Conservation (phyloP, 2,888 invertebrate genomes). For the Limenitis camilla region DNA sequence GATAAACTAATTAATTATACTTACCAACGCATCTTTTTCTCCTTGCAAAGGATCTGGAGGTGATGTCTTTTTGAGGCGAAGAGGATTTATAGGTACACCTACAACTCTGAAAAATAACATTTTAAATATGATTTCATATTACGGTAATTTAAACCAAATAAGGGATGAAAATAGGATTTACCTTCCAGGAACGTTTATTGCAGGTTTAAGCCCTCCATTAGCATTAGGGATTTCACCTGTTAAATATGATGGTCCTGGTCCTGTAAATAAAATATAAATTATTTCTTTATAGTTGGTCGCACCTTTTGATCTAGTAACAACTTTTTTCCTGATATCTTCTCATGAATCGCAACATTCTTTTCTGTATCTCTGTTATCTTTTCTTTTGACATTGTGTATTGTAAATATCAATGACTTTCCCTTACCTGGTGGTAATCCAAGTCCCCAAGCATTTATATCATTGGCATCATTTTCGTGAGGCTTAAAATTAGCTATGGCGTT, state of each 20-base stretch:
- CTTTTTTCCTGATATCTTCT: no score
- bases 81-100: conserved; percentile 54
- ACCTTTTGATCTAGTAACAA: no score
- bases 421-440: conserved; percentile 70
- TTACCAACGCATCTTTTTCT: conserved; percentile 77
- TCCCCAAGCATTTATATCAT: conserved; percentile 78
- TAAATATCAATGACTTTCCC: no score
- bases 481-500: conserved; percentile 75
- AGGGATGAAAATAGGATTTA: conserved; percentile 3
- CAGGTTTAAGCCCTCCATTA: conserved; percentile 33
- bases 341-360: no score
- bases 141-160: no score
- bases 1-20: conserved; percentile 21
- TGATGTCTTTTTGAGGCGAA: conserved; percentile 47
- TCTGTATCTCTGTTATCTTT: no score
- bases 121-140: not conserved
- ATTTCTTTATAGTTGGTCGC: no score
- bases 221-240: conserved; percentile 29
- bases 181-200: conserved; percentile 17
- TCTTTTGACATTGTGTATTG: no score
- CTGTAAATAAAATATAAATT: no score
- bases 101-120: conserved; percentile 45
- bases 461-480: conserved; percentile 68
- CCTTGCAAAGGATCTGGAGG: conserved; percentile 65
- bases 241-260: conserved; percentile 24